Evolutionary conservation across 2,797 vertebrate genomes (phyloP).

Genomic region (Crax fasciolata): DNA sequence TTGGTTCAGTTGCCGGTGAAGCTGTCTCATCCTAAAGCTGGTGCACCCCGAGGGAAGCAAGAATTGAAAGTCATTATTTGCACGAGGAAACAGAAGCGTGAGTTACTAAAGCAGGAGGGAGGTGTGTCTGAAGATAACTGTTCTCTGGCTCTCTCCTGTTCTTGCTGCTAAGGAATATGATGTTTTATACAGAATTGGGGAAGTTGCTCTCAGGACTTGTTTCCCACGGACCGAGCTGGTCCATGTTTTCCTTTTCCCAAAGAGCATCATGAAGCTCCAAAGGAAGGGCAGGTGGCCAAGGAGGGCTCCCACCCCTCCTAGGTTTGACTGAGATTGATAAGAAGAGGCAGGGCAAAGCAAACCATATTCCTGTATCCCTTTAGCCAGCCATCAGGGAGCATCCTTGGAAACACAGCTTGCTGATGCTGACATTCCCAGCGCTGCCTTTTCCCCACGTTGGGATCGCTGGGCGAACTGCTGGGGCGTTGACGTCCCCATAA

Average conservation of each 20-base stretch:
- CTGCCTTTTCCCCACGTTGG: neutral
- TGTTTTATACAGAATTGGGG: neutral
- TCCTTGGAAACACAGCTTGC: neutral
- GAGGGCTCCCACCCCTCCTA: accelerated
- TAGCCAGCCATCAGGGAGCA: accelerated
- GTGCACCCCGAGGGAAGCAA: neutral
- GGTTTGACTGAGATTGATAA: neutral
- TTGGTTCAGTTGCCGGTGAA: neutral
- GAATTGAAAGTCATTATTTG: slow-evolving; percentile 37
- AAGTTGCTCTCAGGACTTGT: neutral
- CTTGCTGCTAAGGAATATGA: neutral
- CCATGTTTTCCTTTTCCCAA: neutral
- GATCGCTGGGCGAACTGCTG: accelerated
- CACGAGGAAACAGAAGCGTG: neutral
- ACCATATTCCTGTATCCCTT: neutral
- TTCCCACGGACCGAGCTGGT: neutral
- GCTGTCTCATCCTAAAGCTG: neutral
- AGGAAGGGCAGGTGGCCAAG: neutral
- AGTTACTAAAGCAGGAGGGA: neutral
- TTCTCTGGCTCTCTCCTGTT: neutral
- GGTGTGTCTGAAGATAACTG: neutral
- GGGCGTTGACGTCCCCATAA: slow-evolving; percentile 32
- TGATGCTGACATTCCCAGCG: neutral
- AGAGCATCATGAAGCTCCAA: neutral
- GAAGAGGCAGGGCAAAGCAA: neutral